Evolutionary conservation across 2,888 invertebrate genomes (phyloP).

Genomic region (Trissolcus japonicus): DNA sequence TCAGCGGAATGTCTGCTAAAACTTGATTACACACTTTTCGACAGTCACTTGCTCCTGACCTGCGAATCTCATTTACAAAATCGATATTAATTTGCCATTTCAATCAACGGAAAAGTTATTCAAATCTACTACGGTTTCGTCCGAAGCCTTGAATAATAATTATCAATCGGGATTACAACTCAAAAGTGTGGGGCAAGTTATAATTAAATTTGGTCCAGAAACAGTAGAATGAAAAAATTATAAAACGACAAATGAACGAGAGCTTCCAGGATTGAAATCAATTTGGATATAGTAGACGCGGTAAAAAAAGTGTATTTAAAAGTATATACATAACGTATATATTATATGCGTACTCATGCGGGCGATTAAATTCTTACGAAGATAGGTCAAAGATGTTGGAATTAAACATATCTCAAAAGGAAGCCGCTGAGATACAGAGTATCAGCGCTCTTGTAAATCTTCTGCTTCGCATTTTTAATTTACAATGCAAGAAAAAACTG

Average conservation of each 20-base stretch:
- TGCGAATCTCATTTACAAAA: constrained; percentile 2
- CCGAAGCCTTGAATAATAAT: background rate
- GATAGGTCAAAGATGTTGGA: constrained; percentile 63
- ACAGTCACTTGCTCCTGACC: constrained; percentile 8
- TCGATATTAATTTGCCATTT: constrained; percentile 5
- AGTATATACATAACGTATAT: too few relatives aligned
- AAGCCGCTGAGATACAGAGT: constrained; percentile 3
- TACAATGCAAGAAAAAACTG: background rate
- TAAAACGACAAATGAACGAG: constrained; percentile 27
- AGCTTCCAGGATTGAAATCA: constrained; percentile 14
- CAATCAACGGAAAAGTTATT: constrained; percentile 12
- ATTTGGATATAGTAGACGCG: background rate
- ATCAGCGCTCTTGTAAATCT: background rate
- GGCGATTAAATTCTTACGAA: constrained; percentile 48
- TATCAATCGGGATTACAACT: too few relatives aligned
- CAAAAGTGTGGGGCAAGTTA: constrained; percentile 1
- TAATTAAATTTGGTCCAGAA: constrained; percentile 15
- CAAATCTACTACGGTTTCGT: constrained; percentile 6
- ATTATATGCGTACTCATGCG: constrained; percentile 1
- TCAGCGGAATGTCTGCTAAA: background rate
- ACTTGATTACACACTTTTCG: constrained; percentile 5
- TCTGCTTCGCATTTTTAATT: constrained; percentile 10
- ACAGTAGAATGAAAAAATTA: constrained; percentile 11
- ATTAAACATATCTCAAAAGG: constrained; percentile 28
- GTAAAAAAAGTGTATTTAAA: too few relatives aligned